Evolutionary conservation across 2,797 vertebrate species (phyloP), one percentile per base, ranked within the genome.

Genomic region (Mycteria americana): DNA sequence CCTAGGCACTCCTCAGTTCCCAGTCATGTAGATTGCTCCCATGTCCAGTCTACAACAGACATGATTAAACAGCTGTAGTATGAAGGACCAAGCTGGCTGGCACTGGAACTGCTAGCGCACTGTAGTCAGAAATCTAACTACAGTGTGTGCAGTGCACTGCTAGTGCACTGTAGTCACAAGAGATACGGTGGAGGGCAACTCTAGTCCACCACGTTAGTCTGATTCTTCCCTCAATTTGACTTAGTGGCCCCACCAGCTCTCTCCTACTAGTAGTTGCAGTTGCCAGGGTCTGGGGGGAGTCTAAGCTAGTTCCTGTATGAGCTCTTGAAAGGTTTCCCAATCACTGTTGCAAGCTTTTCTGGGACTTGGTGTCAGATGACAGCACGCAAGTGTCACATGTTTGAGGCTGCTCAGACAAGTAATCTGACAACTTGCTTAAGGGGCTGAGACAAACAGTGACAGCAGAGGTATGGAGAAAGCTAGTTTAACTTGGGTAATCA

Each of bases 361-460:
- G 88, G 77, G 63, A 69, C 88, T 92, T 78, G 94, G 95, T 96
- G 93, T 97, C 95, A 92, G 78, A 92, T 97, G 95, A 93, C 95
- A 79, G 92, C 67, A 59, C 74, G 51, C 90, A 86, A 93, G 63
- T 94, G 91, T 96, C 95, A 96, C 94, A 95, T 96, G 96, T 51
- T 81, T 93, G 68, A 70, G 75, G 64, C 93, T 81, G 85, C 54
- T 74, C 59, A 63, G 88, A 81, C 60, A 53, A 95, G 86, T 85
- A 76, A 92, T 91, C 46, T 88, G 90, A 45, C 63, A 65, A 76
- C 13, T 72, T 65, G 39, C 80, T 90, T 73, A 45, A 59, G 46
- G 82, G 63, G 12, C 80, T 13, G 70, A 89, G 80, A 31, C 62
- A 83, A 83, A 59, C 33, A 56, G 69, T 31, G 77, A 51, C 67